Base-by-base conservation (phyloP, 2,113 vertebrate species). In the Poeciliopsis retropinna region DNA sequence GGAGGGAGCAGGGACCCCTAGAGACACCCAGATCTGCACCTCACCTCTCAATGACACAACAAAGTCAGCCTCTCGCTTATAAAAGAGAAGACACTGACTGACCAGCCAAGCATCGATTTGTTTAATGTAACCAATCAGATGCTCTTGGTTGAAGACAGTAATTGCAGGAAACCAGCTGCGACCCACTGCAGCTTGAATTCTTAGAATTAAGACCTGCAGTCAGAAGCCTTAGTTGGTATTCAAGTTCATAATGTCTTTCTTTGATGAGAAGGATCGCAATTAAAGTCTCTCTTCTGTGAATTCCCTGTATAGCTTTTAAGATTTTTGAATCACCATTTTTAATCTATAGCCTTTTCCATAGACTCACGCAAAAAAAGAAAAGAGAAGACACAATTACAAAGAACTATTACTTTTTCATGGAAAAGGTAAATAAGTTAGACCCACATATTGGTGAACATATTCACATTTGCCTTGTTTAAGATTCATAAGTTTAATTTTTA, bases 21-120 rank as follows among this genome's bases (percentile, higher is more conserved):
- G 76, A 85, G 85, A 85, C 78, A 61, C 65, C 64, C 67, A 76
- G 80, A 85, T 83, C 83, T 81, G 82, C 79, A 83, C 82, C 82
- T 85, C 76, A 88, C 90, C 89, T 89, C 88, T 90, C 78, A 85
- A 90, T 91, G 89, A 89, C 88, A 88, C 87, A 64, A 81, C 84
- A 91, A 87, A 87, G 87, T 86, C 67, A 88, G 70, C 69, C 34
- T 82, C 60, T 62, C 62, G 80, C 88, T 83, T 73, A 27, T 80
- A 70, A 80, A 89, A 89, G 76, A 79, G 66, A 86, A 85, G 71
- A 69, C 66, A 73, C 72, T n/a, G 57, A 87, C 78, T 91, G 87
- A 92, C 88, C 88, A 54, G 76, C 76, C 72, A 71, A 64, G 86
- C 81, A 75, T 81, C 79, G 85, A 85, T 89, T 87, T 89, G 64